Conservation (phyloP, 2,113 vertebrate genomes). For the Corvus cornix region DNA sequence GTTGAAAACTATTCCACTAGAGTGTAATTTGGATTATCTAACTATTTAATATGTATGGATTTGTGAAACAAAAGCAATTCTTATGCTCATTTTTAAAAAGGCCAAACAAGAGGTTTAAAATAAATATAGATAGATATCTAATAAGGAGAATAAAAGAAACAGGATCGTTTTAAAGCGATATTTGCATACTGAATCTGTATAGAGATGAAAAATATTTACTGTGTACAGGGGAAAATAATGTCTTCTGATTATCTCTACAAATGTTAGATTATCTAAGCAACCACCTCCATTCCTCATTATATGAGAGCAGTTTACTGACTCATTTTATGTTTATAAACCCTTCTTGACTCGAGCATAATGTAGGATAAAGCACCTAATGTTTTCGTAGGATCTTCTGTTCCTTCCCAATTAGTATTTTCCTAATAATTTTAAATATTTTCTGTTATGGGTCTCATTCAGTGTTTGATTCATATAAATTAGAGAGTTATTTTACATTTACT, state of each 20-base stretch:
- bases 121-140: neutral
- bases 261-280: neutral
- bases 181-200: neutral
- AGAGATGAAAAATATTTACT: neutral
- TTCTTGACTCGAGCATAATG: neutral
- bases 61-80: neutral
- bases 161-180: neutral
- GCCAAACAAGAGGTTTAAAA: neutral
- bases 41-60: neutral
- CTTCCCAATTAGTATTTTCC: neutral
- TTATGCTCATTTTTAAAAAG: neutral
- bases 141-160: neutral
- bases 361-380: neutral
- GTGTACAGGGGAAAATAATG: neutral
- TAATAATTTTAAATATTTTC: neutral
- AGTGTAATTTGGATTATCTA: neutral
- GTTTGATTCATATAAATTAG: neutral
- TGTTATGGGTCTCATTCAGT: neutral
- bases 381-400: neutral
- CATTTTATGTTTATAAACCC: neutral
- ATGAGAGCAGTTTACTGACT: neutral
- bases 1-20: neutral
- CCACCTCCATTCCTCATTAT: neutral
- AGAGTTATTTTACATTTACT: neutral
- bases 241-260: neutral